Evolutionary conservation across 2,113 vertebrate genomes (phyloP).

Genomic region (Mastomys natalensis): DNA sequence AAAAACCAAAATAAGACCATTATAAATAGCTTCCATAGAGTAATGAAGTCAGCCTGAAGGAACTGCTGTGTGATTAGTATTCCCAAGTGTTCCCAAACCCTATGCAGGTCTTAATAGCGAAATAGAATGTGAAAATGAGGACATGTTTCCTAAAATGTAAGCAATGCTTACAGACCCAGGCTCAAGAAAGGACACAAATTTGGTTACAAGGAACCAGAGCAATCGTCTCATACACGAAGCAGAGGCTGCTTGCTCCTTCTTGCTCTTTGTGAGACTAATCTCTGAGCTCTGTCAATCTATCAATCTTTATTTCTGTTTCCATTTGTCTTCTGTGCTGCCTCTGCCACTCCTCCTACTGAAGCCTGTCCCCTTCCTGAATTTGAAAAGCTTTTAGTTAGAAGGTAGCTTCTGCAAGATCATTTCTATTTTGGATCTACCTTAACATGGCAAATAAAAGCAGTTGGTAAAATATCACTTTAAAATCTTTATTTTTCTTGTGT

Average conservation of each 20-base stretch:
- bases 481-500: conserved; percentile 11
- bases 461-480: background rate
- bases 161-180: background rate
- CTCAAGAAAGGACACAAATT: background rate
- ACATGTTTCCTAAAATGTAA: conserved; percentile 6
- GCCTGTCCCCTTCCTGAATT: background rate
- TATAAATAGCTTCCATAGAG: background rate
- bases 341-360: background rate
- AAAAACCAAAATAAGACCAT: conserved; percentile 50
- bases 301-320: conserved; percentile 45
- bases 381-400: conserved; percentile 29
- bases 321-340: background rate
- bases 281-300: conserved; percentile 44
- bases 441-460: conserved; percentile 15
- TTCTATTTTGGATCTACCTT: background rate
- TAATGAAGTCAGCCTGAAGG: conserved; percentile 24
- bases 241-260: background rate
- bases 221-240: conserved; percentile 12
- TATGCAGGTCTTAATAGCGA: background rate
- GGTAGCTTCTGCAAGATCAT: background rate
- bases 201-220: background rate
- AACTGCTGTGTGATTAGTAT: background rate
- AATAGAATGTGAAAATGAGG: conserved; percentile 23
- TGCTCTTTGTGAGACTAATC: conserved; percentile 7
- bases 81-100: background rate